Percentiles rank a stretch among this genome's conserved stretches.
Evolutionary conservation across 1,140 invertebrate species (phyloP).

Genomic region (Amphibalanus amphitrite): DNA sequence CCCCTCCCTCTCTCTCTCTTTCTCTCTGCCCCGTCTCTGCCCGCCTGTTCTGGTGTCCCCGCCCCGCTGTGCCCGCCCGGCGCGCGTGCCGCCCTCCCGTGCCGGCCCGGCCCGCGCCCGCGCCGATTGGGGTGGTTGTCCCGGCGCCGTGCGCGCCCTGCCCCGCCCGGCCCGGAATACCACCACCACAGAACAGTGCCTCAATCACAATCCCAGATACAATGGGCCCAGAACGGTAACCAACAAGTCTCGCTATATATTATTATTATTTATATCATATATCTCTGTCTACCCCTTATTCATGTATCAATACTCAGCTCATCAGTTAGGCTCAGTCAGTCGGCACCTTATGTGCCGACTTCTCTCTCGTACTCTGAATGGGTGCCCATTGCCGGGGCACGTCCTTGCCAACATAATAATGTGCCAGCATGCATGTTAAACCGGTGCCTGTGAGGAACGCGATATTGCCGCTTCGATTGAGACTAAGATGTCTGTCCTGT

Average conservation of each 20-base stretch:
- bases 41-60: background rate
- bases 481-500: no score
- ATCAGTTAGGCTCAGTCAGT: background rate
- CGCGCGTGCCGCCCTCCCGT: background rate
- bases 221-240: conserved; percentile 2
- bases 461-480: no score
- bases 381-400: background rate
- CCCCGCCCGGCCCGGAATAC: background rate
- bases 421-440: no score
- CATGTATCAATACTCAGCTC: background rate
- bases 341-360: background rate
- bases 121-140: background rate
- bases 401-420: background rate
- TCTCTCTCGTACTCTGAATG: background rate
- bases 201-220: background rate
- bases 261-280: no score
- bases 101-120: background rate
- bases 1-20: background rate
- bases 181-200: conserved; percentile 2
- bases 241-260: background rate
- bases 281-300: no score
- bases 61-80: background rate
- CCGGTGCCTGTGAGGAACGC: no score
- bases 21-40: background rate
- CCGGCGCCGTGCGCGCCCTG: no score